Base-by-base conservation (phyloP, 2,113 vertebrate genomes). In the Jaculus jaculus region DNA sequence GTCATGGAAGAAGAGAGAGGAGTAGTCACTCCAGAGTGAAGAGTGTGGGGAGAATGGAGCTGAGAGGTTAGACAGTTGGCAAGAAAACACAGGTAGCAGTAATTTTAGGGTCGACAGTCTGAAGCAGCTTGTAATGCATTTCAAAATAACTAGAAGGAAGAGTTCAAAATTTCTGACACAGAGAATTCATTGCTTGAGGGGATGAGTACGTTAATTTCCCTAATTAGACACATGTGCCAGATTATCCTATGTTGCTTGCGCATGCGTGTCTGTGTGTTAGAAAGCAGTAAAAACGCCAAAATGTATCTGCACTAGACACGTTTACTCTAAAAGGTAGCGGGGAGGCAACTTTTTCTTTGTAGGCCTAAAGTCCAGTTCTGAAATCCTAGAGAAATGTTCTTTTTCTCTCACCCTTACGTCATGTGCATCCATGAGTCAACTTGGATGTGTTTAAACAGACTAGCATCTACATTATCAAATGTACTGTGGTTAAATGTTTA, bases 381-480 rank as follows among this genome's bases (percentile, higher is more conserved):
- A 94, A 81, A 37, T 90, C 58, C 21, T 65, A 77, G 32, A 87
- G 66, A 90, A 79, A 58, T 94, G 15, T 90, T 84, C 32, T 75
- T 80, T 95, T 92, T 71, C 30, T 61, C 3, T 15, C 5, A 11
- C 66, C 17, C 42, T n/a, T 5, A 32, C 58, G 3, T 79, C 18
- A 9, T 30, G 26, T 75, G 26, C 82, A 21, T 32, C 28, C 61
- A 74, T 61, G 91, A 58, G 77, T 34, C 68, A 87, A 16, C 28
- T 68, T 83, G 42, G 65, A 28, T 51, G 65, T 39, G n/a, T 24
- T n/a, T 78, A n/a, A n/a, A n/a, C 66, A 83, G 81, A 51, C 65
- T 51, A 17, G 11, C 42, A 28, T 68, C 75, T 92, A 42, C 91
- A 37, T 89, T 34, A 68, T 61, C 28, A 89, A 9, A 74, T 89